These are phyloP conservation scores for Notothenia coriiceps DNA, from an alignment of 2,113 vertebrate species.

Conservation along the genomic window DNA sequence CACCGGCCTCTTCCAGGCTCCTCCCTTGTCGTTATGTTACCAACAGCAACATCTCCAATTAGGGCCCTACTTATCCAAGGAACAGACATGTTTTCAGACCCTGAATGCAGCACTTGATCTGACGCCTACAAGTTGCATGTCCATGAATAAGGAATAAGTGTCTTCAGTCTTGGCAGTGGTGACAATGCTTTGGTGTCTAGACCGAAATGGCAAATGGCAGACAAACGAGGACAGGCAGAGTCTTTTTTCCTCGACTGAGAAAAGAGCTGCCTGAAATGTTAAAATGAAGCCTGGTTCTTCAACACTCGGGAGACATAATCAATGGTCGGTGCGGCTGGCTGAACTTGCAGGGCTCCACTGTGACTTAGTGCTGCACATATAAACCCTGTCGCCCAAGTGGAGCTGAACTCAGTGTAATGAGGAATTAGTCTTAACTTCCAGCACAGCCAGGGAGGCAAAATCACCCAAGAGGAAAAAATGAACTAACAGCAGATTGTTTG, in stretches of 20 bases:
- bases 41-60: slow-evolving; percentile 21
- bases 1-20: slow-evolving; percentile 20
- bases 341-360: slow-evolving; percentile 46
- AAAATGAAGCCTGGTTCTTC: slow-evolving; percentile 38
- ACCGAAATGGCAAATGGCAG: slow-evolving; percentile 26
- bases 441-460: slow-evolving; percentile 7
- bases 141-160: slow-evolving; percentile 66
- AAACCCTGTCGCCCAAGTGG: slow-evolving; percentile 31
- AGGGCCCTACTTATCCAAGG: neutral
- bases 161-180: slow-evolving; percentile 4
- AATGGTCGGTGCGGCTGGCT: slow-evolving; percentile 42
- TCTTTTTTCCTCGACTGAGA: slow-evolving; percentile 4
- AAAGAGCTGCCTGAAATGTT: slow-evolving; percentile 49
- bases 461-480: neutral
- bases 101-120: slow-evolving; percentile 20
- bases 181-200: slow-evolving; percentile 11
- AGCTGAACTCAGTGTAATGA: slow-evolving; percentile 54
- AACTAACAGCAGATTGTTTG: slow-evolving; percentile 54
- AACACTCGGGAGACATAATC: slow-evolving; percentile 55
- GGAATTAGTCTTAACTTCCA: slow-evolving; percentile 60
- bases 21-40: slow-evolving; percentile 23
- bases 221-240: neutral
- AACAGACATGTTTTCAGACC: slow-evolving; percentile 30
- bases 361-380: slow-evolving; percentile 50
- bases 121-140: slow-evolving; percentile 28